phyloP scores from a whole-genome alignment of 1,140 invertebrate species.

The Dinothrombium tinctorium region DNA sequence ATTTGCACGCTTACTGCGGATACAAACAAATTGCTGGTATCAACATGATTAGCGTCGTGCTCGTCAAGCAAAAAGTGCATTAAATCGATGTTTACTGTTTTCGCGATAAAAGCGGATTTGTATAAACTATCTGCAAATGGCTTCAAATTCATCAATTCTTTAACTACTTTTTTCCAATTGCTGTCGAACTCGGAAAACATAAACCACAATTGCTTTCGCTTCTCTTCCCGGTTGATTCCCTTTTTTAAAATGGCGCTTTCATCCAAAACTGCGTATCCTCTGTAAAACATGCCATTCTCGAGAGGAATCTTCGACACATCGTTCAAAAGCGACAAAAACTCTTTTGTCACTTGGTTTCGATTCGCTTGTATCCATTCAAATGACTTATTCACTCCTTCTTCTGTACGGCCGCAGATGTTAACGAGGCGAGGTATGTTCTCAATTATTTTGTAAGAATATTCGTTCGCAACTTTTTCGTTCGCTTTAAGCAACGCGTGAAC shows the following conservation, averaged over 20 bases:
- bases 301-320: constrained; percentile 1
- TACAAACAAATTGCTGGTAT: constrained; percentile 35
- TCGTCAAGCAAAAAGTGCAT: too few species aligned
- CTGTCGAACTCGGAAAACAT: constrained; percentile 85
- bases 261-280: constrained; percentile 2
- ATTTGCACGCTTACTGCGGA: constrained; percentile 76
- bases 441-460: constrained; percentile 14
- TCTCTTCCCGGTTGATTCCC: background rate
- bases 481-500: constrained; percentile 31
- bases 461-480: constrained; percentile 22
- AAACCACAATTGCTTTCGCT: constrained; percentile 22
- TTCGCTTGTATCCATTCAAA: constrained; percentile 20
- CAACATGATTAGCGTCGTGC: background rate
- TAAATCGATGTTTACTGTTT: constrained; percentile 32
- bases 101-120: constrained; percentile 42
- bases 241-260: background rate
- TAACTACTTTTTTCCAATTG: constrained; percentile 83
- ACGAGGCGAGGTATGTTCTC: constrained; percentile 18
- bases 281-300: background rate
- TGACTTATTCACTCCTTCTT: constrained; percentile 22
- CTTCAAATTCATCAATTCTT: constrained; percentile 54
- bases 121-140: constrained; percentile 43
- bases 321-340: constrained; percentile 10
- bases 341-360: constrained; percentile 11
- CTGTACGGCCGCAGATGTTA: constrained; percentile 23